These are phyloP conservation scores for Philypnodon macrostomus DNA, from an alignment of 2,797 vertebrate species.

Conservation along the genomic window DNA sequence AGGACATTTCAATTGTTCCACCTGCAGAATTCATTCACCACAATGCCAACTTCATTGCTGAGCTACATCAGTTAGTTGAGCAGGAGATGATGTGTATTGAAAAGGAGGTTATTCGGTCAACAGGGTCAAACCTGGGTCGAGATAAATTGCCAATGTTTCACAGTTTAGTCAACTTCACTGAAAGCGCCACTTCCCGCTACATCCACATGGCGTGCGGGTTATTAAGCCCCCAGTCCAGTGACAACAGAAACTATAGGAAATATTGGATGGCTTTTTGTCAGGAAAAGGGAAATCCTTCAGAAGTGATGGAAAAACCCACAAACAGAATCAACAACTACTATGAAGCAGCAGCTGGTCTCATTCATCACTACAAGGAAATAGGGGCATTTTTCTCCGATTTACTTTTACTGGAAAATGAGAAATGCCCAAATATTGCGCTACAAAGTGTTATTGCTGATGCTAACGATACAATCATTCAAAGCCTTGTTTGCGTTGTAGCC, in stretches of 20 bases:
- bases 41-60: constrained; percentile 73
- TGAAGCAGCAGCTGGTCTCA: constrained; percentile 72
- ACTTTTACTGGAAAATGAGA: constrained; percentile 54
- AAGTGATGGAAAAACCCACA: constrained; percentile 44
- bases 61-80: constrained; percentile 67
- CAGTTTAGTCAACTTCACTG: constrained; percentile 70
- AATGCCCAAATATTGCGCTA: constrained; percentile 64
- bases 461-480: constrained; percentile 70
- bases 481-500: constrained; percentile 74
- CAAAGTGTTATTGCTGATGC: constrained; percentile 74
- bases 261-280: constrained; percentile 80
- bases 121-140: constrained; percentile 71
- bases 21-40: constrained; percentile 70
- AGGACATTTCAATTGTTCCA: constrained; percentile 36
- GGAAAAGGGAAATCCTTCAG: constrained; percentile 74
- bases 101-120: constrained; percentile 59
- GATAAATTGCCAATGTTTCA: constrained; percentile 70
- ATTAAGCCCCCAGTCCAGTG: constrained; percentile 48
- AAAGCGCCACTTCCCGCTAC: constrained; percentile 77
- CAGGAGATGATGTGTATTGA: constrained; percentile 70
- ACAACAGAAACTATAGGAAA: constrained; percentile 56
- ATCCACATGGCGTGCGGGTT: constrained; percentile 75
- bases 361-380: constrained; percentile 77
- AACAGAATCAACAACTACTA: constrained; percentile 71
- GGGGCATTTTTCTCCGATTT: constrained; percentile 75